Conservation (phyloP, 2,888 invertebrate genomes). For the Xestoiulus laeticollis region DNA sequence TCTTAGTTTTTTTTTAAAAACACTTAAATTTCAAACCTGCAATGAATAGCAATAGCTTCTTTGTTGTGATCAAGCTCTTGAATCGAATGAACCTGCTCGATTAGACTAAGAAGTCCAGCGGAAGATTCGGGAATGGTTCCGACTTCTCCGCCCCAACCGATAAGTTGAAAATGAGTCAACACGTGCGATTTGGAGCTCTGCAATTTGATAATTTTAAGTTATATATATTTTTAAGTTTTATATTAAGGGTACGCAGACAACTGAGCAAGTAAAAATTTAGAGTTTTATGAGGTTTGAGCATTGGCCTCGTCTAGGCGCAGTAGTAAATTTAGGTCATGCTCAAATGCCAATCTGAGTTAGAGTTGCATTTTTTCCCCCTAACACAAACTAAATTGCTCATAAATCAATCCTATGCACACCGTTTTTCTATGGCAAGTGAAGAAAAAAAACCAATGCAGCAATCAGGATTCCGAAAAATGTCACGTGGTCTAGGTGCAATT, state of each 20-base stretch:
- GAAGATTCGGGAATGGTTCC: conserved; percentile 87
- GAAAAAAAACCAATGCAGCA: too few relatives aligned
- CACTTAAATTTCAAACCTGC: conserved; percentile 70
- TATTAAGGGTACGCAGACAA: background rate
- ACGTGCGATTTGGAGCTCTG: conserved; percentile 63
- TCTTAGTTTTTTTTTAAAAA: background rate
- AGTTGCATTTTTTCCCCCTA: too few relatives aligned
- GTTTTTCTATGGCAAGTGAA: too few relatives aligned
- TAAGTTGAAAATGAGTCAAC: conserved; percentile 78
- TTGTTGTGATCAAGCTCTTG: conserved; percentile 62
- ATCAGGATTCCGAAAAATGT: too few relatives aligned
- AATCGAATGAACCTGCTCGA: conserved; percentile 71
- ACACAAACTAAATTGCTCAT: too few relatives aligned
- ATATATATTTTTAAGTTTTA: background rate
- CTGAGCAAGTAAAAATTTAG: too few relatives aligned
- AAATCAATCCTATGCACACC: too few relatives aligned
- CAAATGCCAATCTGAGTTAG: too few relatives aligned
- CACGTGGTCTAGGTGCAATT: too few relatives aligned
- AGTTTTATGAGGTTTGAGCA: too few relatives aligned
- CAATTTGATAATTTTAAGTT: conserved; percentile 53
- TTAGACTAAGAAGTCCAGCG: conserved; percentile 83
- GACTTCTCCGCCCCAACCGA: conserved; percentile 91
- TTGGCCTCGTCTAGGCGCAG: too few relatives aligned
- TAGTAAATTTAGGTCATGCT: too few relatives aligned
- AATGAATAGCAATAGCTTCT: conserved; percentile 85